Evolutionary conservation across 2,888 invertebrate species (phyloP), one percentile per base, ranked within the genome.

Genomic region (Phania funesta): DNA sequence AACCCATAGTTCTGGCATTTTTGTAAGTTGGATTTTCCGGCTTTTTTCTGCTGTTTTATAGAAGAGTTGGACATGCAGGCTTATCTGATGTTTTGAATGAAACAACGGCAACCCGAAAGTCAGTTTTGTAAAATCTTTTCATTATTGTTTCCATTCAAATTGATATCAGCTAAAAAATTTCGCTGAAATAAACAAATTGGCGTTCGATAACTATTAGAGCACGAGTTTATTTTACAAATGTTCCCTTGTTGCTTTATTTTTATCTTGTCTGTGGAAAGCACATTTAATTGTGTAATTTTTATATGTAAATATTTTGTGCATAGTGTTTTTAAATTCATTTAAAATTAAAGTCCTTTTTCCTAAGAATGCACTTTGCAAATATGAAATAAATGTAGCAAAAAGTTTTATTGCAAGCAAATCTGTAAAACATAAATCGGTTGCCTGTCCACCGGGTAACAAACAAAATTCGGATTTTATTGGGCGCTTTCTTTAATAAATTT

Each of bases 101-200:
- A 65, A 38, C 32, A 38, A 13, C 13, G 4, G 41, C 13, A 60
- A 62, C 18, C 26, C 35, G 35, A 70, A 71, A 68, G 22, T 60
- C 67, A 52, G 54, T 24, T 62, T 46, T 74, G 56, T 83, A 35
- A 29, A 68, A 50, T 32, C 6, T 77, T 74, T 67, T 29, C 60
- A 52, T 67, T 67, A 44, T 52, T 46, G 35, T 35, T 46, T 54
- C 52, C 62, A 24, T 22, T 52, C 11, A 52, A 60, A 60, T 67
- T 58, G 58, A 58, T 67, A 24, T 29, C 44, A 76, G 32, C 32
- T 60, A 11, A 52, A 77, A 68, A 46, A 35, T 64, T 64, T 32
- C 13, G 50, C 41, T 52, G 29, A 73, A 73, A 44, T 62, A n/a
- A 44, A 46, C 13, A 64, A 73, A 54, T 11, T 52, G 32, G 41